A percentile compares a stretch with the other conserved stretches of the same genome.
Evolutionary conservation across 2,888 invertebrate species (phyloP).

Genomic region (Limnephilus auricula): DNA sequence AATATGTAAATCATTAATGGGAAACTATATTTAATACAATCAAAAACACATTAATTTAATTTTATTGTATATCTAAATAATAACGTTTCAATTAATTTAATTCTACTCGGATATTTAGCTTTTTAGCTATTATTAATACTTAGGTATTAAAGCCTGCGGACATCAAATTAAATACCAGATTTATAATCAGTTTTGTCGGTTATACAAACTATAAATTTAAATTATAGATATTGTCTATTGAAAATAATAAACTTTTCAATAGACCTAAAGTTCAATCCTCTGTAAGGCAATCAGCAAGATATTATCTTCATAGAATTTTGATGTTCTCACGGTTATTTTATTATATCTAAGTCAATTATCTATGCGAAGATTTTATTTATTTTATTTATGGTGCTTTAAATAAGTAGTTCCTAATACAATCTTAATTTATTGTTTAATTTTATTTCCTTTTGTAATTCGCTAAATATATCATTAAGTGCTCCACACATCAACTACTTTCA

Average conservation of each 20-base stretch:
- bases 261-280: neutral
- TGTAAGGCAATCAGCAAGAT: neutral
- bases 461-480: too few relatives aligned
- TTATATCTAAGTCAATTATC: neutral
- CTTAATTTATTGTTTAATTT: too few relatives aligned
- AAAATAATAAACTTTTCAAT: neutral
- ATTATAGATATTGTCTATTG: neutral
- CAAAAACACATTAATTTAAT: constrained; percentile 4
- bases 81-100: constrained; percentile 3
- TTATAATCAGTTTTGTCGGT: neutral
- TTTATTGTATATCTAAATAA: neutral
- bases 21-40: neutral
- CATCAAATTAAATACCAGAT: neutral
- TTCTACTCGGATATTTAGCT: neutral
- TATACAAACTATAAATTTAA: neutral
- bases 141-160: neutral
- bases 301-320: neutral
- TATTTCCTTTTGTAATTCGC: too few relatives aligned
- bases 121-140: neutral
- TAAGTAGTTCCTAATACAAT: too few relatives aligned
- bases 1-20: constrained; percentile 14
- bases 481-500: too few relatives aligned
- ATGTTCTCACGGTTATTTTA: neutral
- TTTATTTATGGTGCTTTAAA: too few relatives aligned
- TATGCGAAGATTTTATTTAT: neutral